Base-by-base conservation (phyloP, 2,113 vertebrate genomes). In the Cacatua alba region DNA sequence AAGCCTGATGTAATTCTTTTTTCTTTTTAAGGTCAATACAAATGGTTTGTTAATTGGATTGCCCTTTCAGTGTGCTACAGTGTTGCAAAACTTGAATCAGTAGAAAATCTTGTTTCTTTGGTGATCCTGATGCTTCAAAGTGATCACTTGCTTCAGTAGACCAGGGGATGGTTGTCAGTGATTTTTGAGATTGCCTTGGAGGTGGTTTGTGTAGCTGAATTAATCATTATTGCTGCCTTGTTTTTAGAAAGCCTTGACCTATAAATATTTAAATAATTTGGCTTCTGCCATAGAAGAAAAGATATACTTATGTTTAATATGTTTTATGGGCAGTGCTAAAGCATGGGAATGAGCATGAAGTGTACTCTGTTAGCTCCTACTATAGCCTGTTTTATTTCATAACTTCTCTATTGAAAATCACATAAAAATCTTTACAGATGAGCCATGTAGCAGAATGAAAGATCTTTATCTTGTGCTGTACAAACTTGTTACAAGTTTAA, bases 361-460 rank as follows among this genome's bases (percentile, higher is more conserved):
- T 75, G 33, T 77, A 19, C 63, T 79, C 82, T 86, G 80, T 91
- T 88, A 75, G 71, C 67, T 92, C n/a, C 39, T 82, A 17, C 44
- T 69, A 13, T 21, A 29, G 68, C 25, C 48, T 60, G 41, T 18
- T 91, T 94, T 90, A 86, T 96, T 95, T 95, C 63, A 82, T 91
- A 83, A 76, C 76, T 94, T 90, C 82, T 71, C 71, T 88, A 70
- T 92, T 96, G 76, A 44, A 93, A 95, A 94, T 93, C 89, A 46
- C 53, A 37, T 91, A 82, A 97, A 94, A 94, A 92, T 90, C 63
- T 90, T 95, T 91, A 91, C 79, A 94, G 92, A 74, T 81, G 71
- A 96, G 29, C 55, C 2, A 1, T 76, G 70, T 44, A 86, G 46
- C 63, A 48, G 62, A 92, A 95, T 82, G 43, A 93, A 91, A 89